Evolutionary conservation across 2,797 vertebrate species (phyloP).

Genomic region (Echeneis naucrates): DNA sequence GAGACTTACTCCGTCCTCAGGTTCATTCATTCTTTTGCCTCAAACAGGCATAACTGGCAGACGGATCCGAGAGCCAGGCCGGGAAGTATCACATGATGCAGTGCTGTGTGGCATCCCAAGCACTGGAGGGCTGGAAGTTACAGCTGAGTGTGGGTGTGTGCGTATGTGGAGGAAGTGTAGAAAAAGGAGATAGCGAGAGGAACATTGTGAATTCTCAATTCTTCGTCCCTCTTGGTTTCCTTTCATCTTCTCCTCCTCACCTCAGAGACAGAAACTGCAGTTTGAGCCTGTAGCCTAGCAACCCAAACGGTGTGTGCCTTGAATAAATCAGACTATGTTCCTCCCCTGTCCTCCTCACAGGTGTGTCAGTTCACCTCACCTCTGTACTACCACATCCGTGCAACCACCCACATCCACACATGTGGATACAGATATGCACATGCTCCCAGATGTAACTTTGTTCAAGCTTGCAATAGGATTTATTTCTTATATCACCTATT

Average conservation of each 20-base stretch:
- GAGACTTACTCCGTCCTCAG: constrained; percentile 23
- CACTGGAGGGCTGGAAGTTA: constrained; percentile 37
- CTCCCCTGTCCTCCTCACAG: constrained; percentile 54
- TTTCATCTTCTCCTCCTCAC: constrained; percentile 43
- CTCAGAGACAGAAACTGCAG: constrained; percentile 61
- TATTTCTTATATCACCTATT: constrained; percentile 18
- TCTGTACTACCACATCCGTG: constrained; percentile 21
- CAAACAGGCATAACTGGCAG: constrained; percentile 36
- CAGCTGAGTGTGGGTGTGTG: constrained; percentile 29
- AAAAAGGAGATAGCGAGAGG: constrained; percentile 26
- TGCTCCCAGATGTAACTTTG: constrained; percentile 1
- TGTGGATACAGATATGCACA: constrained; percentile 25
- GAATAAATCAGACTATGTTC: constrained; percentile 68
- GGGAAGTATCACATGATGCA: constrained; percentile 34
- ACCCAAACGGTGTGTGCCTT: constrained; percentile 74
- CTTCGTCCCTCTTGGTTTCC: constrained; percentile 23
- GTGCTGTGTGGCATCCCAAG: constrained; percentile 39
- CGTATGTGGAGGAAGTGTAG: neutral
- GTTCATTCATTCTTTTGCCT: constrained; percentile 37
- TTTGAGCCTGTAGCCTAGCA: constrained; percentile 77
- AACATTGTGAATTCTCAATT: constrained; percentile 51
- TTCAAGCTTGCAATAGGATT: constrained; percentile 7
- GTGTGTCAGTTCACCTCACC: constrained; percentile 58
- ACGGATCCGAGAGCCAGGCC: constrained; percentile 38
- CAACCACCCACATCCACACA: constrained; percentile 26